Evolutionary conservation across 2,888 invertebrate genomes (phyloP), one percentile per base, ranked within the genome.

Genomic region (Pycnomerus fuliginosus): DNA sequence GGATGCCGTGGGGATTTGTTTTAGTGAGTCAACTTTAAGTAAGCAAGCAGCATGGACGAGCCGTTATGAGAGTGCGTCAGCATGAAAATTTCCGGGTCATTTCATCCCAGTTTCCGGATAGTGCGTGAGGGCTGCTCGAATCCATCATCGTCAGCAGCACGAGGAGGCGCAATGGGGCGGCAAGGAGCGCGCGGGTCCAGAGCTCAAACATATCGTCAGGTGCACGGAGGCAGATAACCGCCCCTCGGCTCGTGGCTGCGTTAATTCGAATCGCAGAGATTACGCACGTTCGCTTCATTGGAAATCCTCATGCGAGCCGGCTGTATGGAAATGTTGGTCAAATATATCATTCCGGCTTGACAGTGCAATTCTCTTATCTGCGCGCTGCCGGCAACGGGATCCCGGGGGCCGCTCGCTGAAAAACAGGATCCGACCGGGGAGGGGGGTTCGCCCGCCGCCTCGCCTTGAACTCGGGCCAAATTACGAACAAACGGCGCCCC

Each of bases 281-380:
- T 78, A 78, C 77, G 77, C 76, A 72, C 72, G 72, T 71, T 65
- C 67, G 72, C 70, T 69, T 70, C 71, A 72, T 72, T 70, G 71
- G 71, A 68, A 71, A 71, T 71, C 70, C 69, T 69, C 68, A 67
- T 64, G 67, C 68, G 63, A 62, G 64, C 52, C 54, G 44, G 67
- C 63, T 71, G 71, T 84, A 86, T 86, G 86, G 85, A 86, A 86
- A 86, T 86, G 85, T 83, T 84, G 85, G 85, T 84, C 85, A 85
- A 85, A 87, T 87, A 87, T 87, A 87, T 87, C 87, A 87, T 87
- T 85, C 85, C 76, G 83, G 83, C 80, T 82, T 86, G 86, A 86
- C 86, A 86, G 85, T 85, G 85, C 86, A 87, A 86, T 87, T 87
- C 86, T 85, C 85, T 85, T 85, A 85, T 85, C 85, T 83, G 74